Evolutionary conservation across 37 sponge, comb jelly and placozoan genomes (phyloP), one percentile per base, ranked within the genome.

Genomic region (Mnemiopsis leidyi): DNA sequence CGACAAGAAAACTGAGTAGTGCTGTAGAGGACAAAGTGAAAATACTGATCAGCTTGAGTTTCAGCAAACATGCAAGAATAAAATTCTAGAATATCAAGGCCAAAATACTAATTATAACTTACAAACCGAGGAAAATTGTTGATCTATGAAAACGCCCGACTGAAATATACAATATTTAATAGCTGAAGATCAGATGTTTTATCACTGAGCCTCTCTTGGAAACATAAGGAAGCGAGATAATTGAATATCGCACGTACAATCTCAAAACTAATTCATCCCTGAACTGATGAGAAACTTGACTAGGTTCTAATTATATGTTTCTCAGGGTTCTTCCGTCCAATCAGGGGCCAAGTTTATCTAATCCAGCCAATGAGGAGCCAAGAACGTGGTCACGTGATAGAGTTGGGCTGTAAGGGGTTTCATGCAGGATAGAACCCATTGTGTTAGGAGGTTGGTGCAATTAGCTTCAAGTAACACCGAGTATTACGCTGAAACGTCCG

Each of bases 301-400:
- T 69, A 69, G 73, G 73, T 69, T 69, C 73, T 69, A 69, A 69
- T 69, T 69, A 69, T 69, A 48, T 48, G 13, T 48, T 48, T 48
- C 61, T 48, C 61, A 48, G 61, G 61, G 61, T 48, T 5, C 13
- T n/a, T n/a, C n/a, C n/a, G n/a, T 48, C 61, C 61, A 48, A 48
- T 48, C 61, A 48, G 9, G 61, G 13, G 61, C 61, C 13, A 13
- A 48, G 5, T 48, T 48, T 18, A 5, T 48, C 13, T 48, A 48
- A 48, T 48, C 61, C 61, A 48, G 61, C 61, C 61, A 48, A 13
- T 48, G 13, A 48, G 61, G 61, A 48, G 61, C 61, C 61, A 13
- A 48, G 5, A 48, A 48, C 9, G 13, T 18, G 61, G 13, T 48
- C 61, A 48, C 61, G 61, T 48, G 61, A 48, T 48, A 13, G 9